Base-by-base conservation (phyloP, 2,888 invertebrate genomes). In the Athetis lepigone region DNA sequence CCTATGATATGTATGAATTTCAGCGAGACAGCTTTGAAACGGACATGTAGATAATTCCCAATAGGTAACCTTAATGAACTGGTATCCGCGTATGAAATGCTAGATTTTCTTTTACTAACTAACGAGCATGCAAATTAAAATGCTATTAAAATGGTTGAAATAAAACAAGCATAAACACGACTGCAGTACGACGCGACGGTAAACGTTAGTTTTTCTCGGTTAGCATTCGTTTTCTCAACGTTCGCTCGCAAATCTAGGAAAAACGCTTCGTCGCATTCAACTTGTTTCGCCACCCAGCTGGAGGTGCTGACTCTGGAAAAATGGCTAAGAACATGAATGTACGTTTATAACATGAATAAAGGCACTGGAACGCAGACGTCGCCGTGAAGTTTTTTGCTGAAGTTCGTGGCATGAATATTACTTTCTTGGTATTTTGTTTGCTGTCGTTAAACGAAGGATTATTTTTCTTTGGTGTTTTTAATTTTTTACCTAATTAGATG, bases 221-320 rank as follows among this genome's bases (percentile, higher is more conserved):
- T 49, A 45, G 29, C 49, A 45, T 64, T 67, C 62, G 67, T 79
- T 79, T 78, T 74, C 79, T 75, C 72, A 64, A 63, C 73, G 70
- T 78, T 79, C 60, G 72, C 68, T 72, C 66, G 79, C 72, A 82
- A 85, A 84, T 81, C 81, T 65, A 69, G 75, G 70, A 70, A 72
- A 74, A 81, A 82, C 76, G 86, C 77, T 74, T 83, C 83, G 84
- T 70, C 85, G 87, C 84, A 64, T 83, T 77, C 81, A 73, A 79
- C 81, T 79, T 81, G 78, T 84, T 83, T 78, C 70, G 67, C 64
- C 55, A 71, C 57, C 75, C 65, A 58, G 59, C 73, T 70, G 57
- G 55, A 80, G 77, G 79, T 71, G 80, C 79, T 78, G 72, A 63
- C 73, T 75, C 74, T 70, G 62, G 63, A 74, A 70, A 71, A 75